A percentile compares a stretch with the other conserved stretches of the same genome.
These are phyloP conservation scores for Bombycilla garrulus DNA, from an alignment of 2,113 vertebrate genomes.

Conservation along the genomic window DNA sequence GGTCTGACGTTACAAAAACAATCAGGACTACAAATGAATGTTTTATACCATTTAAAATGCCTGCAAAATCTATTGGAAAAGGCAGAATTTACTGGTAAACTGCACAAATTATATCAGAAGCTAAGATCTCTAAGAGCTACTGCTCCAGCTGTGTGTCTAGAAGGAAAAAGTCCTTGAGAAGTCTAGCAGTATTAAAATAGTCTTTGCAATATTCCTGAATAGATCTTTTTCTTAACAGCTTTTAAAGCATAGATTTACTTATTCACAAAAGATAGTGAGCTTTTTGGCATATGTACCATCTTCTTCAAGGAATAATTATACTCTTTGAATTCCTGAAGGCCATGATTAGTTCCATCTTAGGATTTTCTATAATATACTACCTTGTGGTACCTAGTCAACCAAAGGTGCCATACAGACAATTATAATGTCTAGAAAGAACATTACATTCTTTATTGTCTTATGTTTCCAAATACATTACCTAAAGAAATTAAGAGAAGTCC, in stretches of 20 bases:
- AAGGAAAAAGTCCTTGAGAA: background rate
- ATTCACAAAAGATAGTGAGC: background rate
- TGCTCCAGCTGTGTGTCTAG: background rate
- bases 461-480: background rate
- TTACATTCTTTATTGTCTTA: background rate
- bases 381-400: background rate
- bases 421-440: background rate
- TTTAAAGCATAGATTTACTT: background rate
- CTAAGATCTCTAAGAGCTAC: background rate
- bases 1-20: background rate
- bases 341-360: slow-evolving; percentile 8
- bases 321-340: background rate
- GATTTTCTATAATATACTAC: background rate
- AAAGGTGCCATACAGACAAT: background rate
- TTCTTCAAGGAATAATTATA: slow-evolving; percentile 7
- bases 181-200: background rate
- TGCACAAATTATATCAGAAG: background rate
- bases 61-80: background rate
- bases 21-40: background rate
- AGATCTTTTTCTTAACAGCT: background rate
- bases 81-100: background rate
- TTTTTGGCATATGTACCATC: background rate
- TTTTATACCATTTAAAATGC: background rate
- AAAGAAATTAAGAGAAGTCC: background rate
- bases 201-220: background rate